phyloP scores from a whole-genome alignment of 2,113 vertebrate genomes.

The Plotosus lineatus region DNA sequence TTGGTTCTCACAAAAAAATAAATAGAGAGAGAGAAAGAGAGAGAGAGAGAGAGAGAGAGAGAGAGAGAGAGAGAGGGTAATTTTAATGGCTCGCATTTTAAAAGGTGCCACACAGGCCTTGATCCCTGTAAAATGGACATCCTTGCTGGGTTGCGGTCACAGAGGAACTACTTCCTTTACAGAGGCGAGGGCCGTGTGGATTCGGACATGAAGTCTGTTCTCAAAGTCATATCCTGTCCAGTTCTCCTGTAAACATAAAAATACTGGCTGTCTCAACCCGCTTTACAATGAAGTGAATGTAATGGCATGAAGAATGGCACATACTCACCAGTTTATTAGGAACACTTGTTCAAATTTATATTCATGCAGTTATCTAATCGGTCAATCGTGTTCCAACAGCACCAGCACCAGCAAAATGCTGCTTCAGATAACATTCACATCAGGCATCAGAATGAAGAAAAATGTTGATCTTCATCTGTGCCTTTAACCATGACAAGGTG shows the following conservation, averaged over 20 bases:
- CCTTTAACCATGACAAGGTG: too few species aligned
- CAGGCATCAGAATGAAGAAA: neutral
- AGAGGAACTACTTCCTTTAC: conserved; percentile 91
- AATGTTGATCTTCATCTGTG: too few species aligned
- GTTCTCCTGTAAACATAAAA: conserved; percentile 79
- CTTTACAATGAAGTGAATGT: neutral
- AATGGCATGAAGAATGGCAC: neutral
- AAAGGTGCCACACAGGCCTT: conserved; percentile 48
- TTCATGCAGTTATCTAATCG: neutral
- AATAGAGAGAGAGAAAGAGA: conserved; percentile 2
- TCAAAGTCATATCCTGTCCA: conserved; percentile 96
- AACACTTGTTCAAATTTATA: neutral
- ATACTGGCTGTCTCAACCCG: neutral
- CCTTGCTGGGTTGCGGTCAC: conserved; percentile 68
- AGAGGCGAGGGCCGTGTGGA: conserved; percentile 93
- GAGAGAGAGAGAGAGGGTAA: neutral
- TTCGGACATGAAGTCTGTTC: conserved; percentile 95
- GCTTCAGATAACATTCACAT: neutral
- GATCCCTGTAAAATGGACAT: conserved; percentile 30
- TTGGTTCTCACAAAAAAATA: neutral
- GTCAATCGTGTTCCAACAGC: neutral
- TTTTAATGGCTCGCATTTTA: conserved; percentile 41
- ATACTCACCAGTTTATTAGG: neutral
- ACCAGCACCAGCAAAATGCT: neutral
- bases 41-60: conserved; percentile 7